Evolutionary conservation across 2,888 invertebrate species (phyloP).

Genomic region (Subacronicta megacephala): DNA sequence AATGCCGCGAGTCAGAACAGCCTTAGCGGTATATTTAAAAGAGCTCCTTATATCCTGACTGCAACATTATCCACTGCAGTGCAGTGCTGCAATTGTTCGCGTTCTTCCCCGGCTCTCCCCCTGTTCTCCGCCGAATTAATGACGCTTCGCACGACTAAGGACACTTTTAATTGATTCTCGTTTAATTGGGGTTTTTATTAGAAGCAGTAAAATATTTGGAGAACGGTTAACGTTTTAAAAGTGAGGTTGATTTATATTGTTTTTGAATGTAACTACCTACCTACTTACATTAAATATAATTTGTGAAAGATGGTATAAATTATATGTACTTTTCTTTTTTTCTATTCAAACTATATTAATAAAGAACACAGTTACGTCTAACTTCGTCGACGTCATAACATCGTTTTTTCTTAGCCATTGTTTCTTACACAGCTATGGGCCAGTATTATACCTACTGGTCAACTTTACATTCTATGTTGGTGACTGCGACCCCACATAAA

Average conservation of each 20-base stretch:
- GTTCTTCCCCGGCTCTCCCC: constrained; percentile 6
- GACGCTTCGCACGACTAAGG: background rate
- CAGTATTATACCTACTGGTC: no score
- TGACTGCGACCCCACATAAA: constrained; percentile 2
- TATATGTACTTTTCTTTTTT: no score
- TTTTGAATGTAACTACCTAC: no score
- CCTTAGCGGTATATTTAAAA: constrained; percentile 36
- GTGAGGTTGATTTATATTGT: background rate
- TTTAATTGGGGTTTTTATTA: constrained; percentile 29
- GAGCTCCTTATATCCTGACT: constrained; percentile 30
- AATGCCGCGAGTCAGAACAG: constrained; percentile 8
- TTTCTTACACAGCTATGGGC: no score
- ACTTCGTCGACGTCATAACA: no score
- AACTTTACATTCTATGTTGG: no score
- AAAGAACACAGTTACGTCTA: no score
- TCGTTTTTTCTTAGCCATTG: no score
- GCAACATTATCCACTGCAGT: constrained; percentile 46
- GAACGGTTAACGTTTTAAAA: background rate
- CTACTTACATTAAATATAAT: no score
- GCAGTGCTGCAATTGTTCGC: constrained; percentile 27
- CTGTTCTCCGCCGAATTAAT: constrained; percentile 18
- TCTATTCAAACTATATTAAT: no score
- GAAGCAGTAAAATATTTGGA: constrained; percentile 10
- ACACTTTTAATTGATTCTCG: constrained; percentile 32
- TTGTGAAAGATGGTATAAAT: no score